Evolutionary conservation across 2,113 vertebrate genomes (phyloP).

Genomic region (Cnemophilus loriae): DNA sequence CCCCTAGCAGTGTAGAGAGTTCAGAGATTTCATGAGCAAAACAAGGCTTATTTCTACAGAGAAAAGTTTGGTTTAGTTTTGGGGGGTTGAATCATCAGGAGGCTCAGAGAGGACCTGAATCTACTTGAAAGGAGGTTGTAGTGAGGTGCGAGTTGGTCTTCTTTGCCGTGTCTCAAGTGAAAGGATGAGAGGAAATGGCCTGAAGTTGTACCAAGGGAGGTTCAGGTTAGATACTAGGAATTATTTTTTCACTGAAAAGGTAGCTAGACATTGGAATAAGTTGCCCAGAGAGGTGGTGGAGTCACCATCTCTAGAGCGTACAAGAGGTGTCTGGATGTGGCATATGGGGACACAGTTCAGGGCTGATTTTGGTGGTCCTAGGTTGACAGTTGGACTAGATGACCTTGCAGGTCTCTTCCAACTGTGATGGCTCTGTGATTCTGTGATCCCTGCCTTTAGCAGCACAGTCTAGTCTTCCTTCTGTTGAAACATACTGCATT

Average conservation of each 20-base stretch:
- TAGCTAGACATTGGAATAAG: not conserved
- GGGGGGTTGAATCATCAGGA: not conserved
- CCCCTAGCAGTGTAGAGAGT: not conserved
- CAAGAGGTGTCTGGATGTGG: not conserved
- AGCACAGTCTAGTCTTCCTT: not conserved
- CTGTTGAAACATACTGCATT: not conserved
- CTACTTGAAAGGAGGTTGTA: not conserved
- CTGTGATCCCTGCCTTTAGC: not conserved
- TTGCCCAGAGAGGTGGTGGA: not conserved
- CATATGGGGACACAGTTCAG: not conserved
- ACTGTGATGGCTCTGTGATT: accelerated
- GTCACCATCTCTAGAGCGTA: not conserved
- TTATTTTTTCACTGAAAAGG: not conserved
- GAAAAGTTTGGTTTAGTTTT: not conserved
- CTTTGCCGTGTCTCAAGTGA: not conserved
- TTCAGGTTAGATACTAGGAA: not conserved
- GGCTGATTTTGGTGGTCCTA: not conserved
- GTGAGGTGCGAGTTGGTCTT: not conserved
- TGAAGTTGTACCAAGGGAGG: not conserved
- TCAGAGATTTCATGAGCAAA: not conserved
- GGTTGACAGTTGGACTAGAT: not conserved
- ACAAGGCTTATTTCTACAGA: not conserved
- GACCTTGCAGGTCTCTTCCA: not conserved
- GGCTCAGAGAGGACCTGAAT: not conserved
- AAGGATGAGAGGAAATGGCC: not conserved